phyloP scores from a whole-genome alignment of 2,888 invertebrate species.

The Drosophila multiciliata region DNA sequence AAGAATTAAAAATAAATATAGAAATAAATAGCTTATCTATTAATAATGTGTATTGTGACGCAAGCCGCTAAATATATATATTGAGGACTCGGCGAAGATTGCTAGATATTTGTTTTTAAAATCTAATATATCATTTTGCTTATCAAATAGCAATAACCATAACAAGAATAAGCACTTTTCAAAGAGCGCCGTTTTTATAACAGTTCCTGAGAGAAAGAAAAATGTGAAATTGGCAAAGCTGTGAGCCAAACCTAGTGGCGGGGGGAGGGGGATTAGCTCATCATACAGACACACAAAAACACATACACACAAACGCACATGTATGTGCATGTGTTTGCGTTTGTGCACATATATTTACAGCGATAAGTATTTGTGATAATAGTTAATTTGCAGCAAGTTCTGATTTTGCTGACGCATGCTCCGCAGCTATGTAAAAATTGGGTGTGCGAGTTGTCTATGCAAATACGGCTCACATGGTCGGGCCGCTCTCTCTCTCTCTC shows the following conservation, averaged over 20 bases:
- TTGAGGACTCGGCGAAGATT: background rate
- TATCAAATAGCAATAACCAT: background rate
- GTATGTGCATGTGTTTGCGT: background rate
- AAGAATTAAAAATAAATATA: background rate
- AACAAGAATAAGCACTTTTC: background rate
- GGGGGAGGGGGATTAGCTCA: slow-evolving; percentile 10
- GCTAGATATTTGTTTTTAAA: background rate
- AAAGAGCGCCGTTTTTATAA: background rate
- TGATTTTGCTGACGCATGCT: slow-evolving; percentile 32
- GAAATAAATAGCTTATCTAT: background rate
- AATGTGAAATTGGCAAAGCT: background rate
- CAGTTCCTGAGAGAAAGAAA: background rate
- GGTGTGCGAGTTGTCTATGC: slow-evolving; percentile 3
- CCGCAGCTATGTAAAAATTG: background rate
- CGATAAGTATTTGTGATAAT: slow-evolving; percentile 37
- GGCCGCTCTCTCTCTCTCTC: background rate
- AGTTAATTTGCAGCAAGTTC: slow-evolving; percentile 22
- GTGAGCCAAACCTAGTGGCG: slow-evolving; percentile 7
- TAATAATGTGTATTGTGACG: background rate
- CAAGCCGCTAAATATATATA: background rate
- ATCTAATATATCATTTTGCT: background rate
- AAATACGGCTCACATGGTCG: slow-evolving; percentile 42
- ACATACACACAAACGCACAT: background rate
- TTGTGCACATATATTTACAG: slow-evolving; percentile 14
- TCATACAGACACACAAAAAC: slow-evolving; percentile 4